Percentiles rank a stretch among this genome's conserved stretches.
These are phyloP conservation scores for Lepidostoma basale DNA, from an alignment of 1,140 invertebrate species.

Conservation along the genomic window DNA sequence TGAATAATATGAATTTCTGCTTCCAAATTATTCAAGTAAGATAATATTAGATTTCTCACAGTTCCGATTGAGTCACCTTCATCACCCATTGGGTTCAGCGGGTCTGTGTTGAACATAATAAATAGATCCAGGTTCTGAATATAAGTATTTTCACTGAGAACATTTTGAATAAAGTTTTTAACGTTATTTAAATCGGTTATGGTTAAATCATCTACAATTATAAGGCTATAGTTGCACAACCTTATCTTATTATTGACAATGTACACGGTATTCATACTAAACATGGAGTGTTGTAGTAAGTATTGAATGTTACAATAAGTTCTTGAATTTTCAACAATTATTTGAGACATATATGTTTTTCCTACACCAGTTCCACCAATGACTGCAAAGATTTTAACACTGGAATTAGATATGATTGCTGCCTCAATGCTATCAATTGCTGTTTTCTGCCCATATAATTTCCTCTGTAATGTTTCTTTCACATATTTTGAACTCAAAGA, in stretches of 20 bases:
- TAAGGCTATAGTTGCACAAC: constrained; percentile 49
- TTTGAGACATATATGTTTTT: constrained; percentile 52
- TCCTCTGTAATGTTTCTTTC: not conserved
- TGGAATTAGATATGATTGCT: constrained; percentile 45
- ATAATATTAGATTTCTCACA: constrained; percentile 48
- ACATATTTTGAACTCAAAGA: not conserved
- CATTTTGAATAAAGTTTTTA: not conserved
- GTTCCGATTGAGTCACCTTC: constrained; percentile 46
- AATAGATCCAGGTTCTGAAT: constrained; percentile 38
- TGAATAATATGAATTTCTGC: constrained; percentile 49
- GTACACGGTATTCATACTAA: no score
- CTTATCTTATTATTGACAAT: no score
- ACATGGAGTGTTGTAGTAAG: no score
- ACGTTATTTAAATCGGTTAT: constrained; percentile 43
- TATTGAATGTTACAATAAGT: no score
- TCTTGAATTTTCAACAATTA: constrained; percentile 46
- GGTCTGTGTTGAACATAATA: constrained; percentile 28
- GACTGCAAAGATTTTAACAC: constrained; percentile 51
- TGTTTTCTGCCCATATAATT: constrained; percentile 52
- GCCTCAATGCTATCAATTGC: constrained; percentile 48
- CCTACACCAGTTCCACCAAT: constrained; percentile 57
- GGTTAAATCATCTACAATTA: constrained; percentile 53
- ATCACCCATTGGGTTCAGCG: constrained; percentile 51
- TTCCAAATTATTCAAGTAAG: constrained; percentile 45
- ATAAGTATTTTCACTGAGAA: not conserved